Conservation (phyloP, 2,113 vertebrate species). For the Peromyscus maniculatus region DNA sequence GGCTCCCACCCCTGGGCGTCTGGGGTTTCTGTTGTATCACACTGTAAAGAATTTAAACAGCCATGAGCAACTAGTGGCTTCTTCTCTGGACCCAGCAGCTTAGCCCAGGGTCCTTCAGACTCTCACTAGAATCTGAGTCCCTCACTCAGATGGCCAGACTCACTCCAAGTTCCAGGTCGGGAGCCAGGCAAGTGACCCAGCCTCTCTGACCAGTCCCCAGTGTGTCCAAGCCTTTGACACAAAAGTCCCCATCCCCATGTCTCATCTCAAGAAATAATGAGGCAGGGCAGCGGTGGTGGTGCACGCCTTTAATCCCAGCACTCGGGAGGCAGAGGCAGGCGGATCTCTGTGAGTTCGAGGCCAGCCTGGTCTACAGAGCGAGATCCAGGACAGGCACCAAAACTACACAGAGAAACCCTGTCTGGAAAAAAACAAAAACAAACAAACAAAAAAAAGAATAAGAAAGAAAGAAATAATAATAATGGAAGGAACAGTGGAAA, state of each 20-base stretch:
- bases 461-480: too few relatives aligned
- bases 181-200: background rate
- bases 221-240: background rate
- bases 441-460: too few relatives aligned
- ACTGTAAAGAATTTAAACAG: background rate
- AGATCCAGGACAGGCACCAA: too few relatives aligned
- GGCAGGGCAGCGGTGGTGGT: too few relatives aligned
- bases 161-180: too few relatives aligned
- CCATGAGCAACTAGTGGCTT: too few relatives aligned
- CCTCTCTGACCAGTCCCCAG: background rate
- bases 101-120: background rate
- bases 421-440: too few relatives aligned
- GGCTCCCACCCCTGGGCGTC: background rate
- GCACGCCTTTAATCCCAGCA: too few relatives aligned
- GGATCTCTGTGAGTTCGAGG: too few relatives aligned
- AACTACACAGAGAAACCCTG: too few relatives aligned
- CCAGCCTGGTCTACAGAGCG: too few relatives aligned
- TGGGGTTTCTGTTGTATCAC: background rate
- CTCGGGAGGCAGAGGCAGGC: too few relatives aligned
- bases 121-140: background rate
- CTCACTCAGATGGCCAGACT: background rate
- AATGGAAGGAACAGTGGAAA: background rate
- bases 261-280: background rate
- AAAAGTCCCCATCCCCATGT: background rate
- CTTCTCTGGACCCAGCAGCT: rapidly evolving